These are phyloP conservation scores for Armadillidium nasatum DNA, from an alignment of 1,140 invertebrate genomes.

Conservation along the genomic window DNA sequence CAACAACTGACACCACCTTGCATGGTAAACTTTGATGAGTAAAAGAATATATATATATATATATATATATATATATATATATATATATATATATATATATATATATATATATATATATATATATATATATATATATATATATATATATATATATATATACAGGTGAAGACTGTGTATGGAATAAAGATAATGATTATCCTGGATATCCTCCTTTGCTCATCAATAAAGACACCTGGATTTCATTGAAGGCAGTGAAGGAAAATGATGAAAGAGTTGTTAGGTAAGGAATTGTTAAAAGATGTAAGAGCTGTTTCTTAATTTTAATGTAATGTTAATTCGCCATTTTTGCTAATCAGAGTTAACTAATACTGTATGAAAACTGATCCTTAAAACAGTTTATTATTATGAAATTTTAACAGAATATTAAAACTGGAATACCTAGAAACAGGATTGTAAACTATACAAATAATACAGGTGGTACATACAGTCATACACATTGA, in stretches of 20 bases:
- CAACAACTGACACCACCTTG: too few relatives aligned
- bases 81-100: not conserved
- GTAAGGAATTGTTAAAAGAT: not conserved
- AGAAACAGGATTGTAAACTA: not conserved
- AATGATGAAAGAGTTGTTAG: not conserved
- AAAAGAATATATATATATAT: too few relatives aligned
- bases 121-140: slow-evolving; percentile 2
- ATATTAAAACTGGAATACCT: not conserved
- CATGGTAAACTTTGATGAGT: too few relatives aligned
- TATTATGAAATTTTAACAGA: not conserved
- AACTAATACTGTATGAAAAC: not conserved
- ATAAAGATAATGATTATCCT: not conserved
- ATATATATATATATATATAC: too few relatives aligned
- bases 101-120: slow-evolving; percentile 1
- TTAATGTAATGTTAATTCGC: not conserved
- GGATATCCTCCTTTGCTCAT: not conserved
- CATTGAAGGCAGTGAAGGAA: not conserved
- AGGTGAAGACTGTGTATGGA: not conserved
- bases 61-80: not conserved
- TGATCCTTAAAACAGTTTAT: not conserved
- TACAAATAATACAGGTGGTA: too few relatives aligned
- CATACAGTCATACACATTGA: too few relatives aligned
- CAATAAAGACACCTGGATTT: not conserved
- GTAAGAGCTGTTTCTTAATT: not conserved
- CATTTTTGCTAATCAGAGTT: not conserved